These are phyloP conservation scores for Laterallus jamaicensis DNA, from an alignment of 2,113 vertebrate genomes.

Conservation along the genomic window DNA sequence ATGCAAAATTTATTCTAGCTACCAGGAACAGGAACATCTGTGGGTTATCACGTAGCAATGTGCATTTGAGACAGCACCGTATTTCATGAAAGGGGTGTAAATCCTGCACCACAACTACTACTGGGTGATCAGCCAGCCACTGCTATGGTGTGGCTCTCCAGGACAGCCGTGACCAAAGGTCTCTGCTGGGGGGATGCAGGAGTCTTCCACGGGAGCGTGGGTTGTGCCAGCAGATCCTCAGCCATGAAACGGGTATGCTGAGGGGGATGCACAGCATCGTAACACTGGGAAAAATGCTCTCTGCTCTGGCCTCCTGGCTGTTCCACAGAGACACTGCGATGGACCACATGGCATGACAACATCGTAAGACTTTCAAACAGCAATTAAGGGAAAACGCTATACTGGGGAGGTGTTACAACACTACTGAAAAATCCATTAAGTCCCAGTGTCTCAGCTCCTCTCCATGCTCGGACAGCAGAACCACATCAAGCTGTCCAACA, in stretches of 20 bases:
- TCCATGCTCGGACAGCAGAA: background rate
- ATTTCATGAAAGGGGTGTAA: background rate
- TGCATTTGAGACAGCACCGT: background rate
- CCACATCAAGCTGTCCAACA: background rate
- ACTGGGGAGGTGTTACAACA: background rate
- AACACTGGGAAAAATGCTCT: fast-evolving
- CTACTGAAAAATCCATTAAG: background rate
- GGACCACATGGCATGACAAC: fast-evolving
- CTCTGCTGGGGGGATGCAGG: background rate
- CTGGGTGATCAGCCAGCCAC: background rate
- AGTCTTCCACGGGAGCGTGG: background rate
- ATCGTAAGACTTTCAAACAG: background rate
- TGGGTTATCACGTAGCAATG: background rate
- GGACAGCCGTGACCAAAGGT: background rate
- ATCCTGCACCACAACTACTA: background rate
- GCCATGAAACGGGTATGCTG: fast-evolving
- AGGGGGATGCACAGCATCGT: background rate
- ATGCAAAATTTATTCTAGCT: constrained; percentile 49
- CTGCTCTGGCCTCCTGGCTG: background rate
- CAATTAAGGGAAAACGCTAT: background rate
- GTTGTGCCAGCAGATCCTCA: background rate
- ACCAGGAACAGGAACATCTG: background rate
- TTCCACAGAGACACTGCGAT: background rate
- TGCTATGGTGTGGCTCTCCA: background rate
- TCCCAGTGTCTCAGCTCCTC: background rate